A percentile compares a stretch with the other conserved stretches of the same genome.
Conservation (phyloP, 2,113 vertebrate genomes). For the Bujurquina vittata region DNA sequence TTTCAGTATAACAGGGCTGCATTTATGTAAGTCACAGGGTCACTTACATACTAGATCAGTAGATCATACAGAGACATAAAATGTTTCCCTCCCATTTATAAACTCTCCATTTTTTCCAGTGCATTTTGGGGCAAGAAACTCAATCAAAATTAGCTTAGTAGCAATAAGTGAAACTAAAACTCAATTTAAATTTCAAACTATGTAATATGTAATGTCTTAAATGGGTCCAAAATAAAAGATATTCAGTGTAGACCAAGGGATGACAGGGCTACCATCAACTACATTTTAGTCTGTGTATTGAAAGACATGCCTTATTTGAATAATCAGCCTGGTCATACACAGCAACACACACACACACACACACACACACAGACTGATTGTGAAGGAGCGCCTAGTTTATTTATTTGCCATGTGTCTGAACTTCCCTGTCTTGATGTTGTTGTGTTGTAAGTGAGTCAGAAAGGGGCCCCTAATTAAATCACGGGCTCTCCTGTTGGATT, state of each 20-base stretch:
- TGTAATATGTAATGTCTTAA: background rate
- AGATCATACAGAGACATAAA: background rate
- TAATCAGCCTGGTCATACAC: slow-evolving; percentile 49
- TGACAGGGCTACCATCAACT: slow-evolving; percentile 6
- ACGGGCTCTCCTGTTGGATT: slow-evolving; percentile 69
- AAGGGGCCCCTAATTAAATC: slow-evolving; percentile 78
- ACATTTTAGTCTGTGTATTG: slow-evolving; percentile 17
- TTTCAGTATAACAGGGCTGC: background rate
- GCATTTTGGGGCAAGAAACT: background rate
- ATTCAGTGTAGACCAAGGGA: background rate
- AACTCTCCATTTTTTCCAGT: background rate
- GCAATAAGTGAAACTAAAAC: background rate
- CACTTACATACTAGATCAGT: background rate
- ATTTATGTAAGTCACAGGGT: slow-evolving; percentile 14
- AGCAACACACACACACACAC: slow-evolving; percentile 16
- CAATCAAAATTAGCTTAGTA: background rate
- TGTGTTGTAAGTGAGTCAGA: slow-evolving; percentile 72
- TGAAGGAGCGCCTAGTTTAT: slow-evolving; percentile 61
- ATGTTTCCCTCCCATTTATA: background rate
- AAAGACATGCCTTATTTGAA: slow-evolving; percentile 60
- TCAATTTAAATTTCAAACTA: background rate
- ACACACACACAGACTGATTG: slow-evolving; percentile 43
- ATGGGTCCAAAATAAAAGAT: background rate
- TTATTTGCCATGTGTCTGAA: slow-evolving; percentile 74
- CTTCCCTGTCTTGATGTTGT: slow-evolving; percentile 67